phyloP scores from a whole-genome alignment of 2,888 invertebrate genomes.

The Matsumyia berberina region DNA sequence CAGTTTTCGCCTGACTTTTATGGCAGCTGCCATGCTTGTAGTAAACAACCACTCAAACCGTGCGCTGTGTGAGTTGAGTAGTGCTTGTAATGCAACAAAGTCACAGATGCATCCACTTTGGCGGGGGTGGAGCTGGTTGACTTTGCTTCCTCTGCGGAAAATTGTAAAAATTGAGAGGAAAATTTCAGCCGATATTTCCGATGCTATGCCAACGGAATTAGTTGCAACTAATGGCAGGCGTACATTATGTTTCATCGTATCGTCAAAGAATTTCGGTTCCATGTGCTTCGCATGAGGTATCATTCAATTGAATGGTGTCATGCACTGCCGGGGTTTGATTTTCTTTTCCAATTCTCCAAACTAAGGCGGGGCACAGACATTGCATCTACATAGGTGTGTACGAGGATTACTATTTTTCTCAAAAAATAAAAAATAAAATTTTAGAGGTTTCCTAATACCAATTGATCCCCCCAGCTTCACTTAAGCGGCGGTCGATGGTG shows the following conservation, averaged over 20 bases:
- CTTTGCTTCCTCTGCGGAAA: constrained; percentile 23
- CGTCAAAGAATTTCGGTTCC: constrained; percentile 5
- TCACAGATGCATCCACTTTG: constrained; percentile 56
- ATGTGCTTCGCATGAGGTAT: constrained; percentile 37
- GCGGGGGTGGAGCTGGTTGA: neutral
- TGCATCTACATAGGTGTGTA: constrained; percentile 11
- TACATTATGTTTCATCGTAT: constrained; percentile 12
- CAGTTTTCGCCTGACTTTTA: constrained; percentile 69
- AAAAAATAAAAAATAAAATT: neutral
- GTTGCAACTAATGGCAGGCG: constrained; percentile 39
- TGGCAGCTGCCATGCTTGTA: constrained; percentile 50
- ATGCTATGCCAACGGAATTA: constrained; percentile 53
- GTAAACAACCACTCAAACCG: constrained; percentile 58
- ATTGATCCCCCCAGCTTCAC: constrained; percentile 20
- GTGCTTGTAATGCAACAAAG: constrained; percentile 28
- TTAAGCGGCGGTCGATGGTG: neutral
- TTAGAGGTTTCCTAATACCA: constrained; percentile 28
- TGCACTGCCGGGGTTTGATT: constrained; percentile 16
- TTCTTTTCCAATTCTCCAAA: constrained; percentile 18
- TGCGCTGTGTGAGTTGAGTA: constrained; percentile 9
- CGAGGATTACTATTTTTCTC: constrained; percentile 4
- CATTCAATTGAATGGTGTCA: constrained; percentile 17
- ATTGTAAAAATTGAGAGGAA: constrained; percentile 38
- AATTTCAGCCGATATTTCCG: constrained; percentile 7
- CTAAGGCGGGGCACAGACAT: constrained; percentile 20